Base-by-base conservation (phyloP, 1,140 invertebrate species). In the Bacillus rossius region DNA sequence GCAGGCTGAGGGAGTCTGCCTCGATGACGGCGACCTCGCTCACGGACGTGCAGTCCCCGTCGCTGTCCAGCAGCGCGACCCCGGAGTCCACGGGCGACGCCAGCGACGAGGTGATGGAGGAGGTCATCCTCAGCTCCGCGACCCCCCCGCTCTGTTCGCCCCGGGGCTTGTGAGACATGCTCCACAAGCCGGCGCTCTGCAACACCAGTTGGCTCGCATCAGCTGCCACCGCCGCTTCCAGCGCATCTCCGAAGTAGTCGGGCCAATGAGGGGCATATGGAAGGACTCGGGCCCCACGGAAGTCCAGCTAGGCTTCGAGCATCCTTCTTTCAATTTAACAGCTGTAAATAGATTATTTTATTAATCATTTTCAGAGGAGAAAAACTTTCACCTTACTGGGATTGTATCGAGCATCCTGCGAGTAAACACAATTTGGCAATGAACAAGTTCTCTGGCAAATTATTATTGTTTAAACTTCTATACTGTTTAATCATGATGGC, bases 11-110 rank as follows among this genome's bases (percentile, higher is more conserved):
- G 22, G 8, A 13, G 22, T 61, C 59, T 8, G 23, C 37, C 16
- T 54, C 57, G 25, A 45, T 60, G 2, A 59, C 16, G 8, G 47
- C 74, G 7, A 65, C 67, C 60, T 77, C 76, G 8, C 71, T 77
- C 60, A 77, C 73, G 53, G 76, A 76, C 1, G 71, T 64, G 23
- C 68, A 62, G 54, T 77, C 75, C 67, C 75, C 75, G 42, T 77
- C 75, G 47, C 73, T 75, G n/a, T 77, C 75, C 0, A 60, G 26
- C 4, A 78, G 64, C 16, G 71, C 74, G 25, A 77, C 71, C 3
- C 75, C 75, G 49, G 71, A 76, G 45, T 78, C 76, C 8, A 71
- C 75, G 1, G 75, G 75, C 37, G 76, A 77, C 47, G 75, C 70
- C 26, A 78, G 67, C 58, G 74, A 77, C 16, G 74, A 75, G 3